Evolutionary conservation across 2,888 invertebrate genomes (phyloP), one percentile per base, ranked within the genome.

Genomic region (Meiosimyza decipiens): DNA sequence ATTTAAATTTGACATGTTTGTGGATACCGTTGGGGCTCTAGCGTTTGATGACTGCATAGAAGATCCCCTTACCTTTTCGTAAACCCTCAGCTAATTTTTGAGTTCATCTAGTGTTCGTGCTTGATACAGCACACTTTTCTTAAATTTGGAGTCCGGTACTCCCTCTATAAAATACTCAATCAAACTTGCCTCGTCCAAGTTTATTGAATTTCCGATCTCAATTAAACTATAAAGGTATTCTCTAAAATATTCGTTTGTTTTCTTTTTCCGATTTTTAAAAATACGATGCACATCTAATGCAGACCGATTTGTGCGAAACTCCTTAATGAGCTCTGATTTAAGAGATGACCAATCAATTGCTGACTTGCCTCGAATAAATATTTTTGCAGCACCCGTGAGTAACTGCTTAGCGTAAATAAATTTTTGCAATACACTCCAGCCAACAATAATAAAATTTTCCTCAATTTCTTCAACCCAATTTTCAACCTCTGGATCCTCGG

Each of bases 91-190:
- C 2, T 74, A 60, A 9, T 74, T 67, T 68, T 76, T 75, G 28
- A 76, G 51, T 6, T 75, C 71, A 1, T 18, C 63, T 22, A 75
- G 40, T 33, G 73, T 66, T 15, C 13, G 69, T 15, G 73, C 70
- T 33, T 73, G 72, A 60, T 72, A 73, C 1, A 76, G 52, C 4
- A 71, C 50, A 12, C 40, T 65, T 33, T 76, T 75, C 33, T 72
- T 74, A 3, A 62, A 70, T n/a, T 70, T 57, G 1, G 73, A 64
- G 47, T 74, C 73, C 1, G 70, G 74, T 12, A 73, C 72, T 15
- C 74, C 73, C 22, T 75, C 75, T 16, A 72, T 22, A 51, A 76
- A 76, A 71, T 75, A 76, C 18, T 75, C 74, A 12, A 75, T 55
- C 2, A 77, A n/a, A 40, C 74, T 75, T 40, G 66, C 51, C 1